Percentiles rank a stretch among this genome's conserved stretches.
Conservation (phyloP, 1,140 invertebrate genomes). For the Drosophila bipectinata region DNA sequence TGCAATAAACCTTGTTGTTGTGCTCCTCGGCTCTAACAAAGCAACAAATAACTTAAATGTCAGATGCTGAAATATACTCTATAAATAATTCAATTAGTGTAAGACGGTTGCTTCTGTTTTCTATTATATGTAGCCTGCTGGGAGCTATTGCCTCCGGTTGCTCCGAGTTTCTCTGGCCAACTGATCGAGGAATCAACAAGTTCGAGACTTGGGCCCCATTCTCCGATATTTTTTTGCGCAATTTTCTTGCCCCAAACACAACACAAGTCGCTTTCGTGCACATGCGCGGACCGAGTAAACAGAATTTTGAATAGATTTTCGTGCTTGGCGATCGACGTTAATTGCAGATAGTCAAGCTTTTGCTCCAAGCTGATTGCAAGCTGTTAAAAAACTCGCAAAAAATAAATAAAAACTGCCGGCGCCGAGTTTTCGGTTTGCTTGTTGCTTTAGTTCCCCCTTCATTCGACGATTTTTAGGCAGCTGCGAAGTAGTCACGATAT, state of each 20-base stretch:
- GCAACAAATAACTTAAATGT: conserved; percentile 33
- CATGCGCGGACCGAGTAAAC: conserved; percentile 7
- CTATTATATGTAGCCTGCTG: conserved; percentile 16
- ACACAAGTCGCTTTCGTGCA: conserved; percentile 20
- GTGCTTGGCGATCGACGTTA: conserved; percentile 43
- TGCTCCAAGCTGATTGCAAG: conserved; percentile 2
- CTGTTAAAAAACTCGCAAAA: not conserved
- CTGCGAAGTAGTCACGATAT: conserved; percentile 32
- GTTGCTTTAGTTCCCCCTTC: conserved; percentile 15
- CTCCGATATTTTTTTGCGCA: conserved; percentile 19
- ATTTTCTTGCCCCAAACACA: conserved; percentile 38
- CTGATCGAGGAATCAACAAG: conserved; percentile 35
- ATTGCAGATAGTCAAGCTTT: conserved; percentile 38
- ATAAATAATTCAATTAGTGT: conserved; percentile 44
- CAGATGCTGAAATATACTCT: conserved; percentile 31
- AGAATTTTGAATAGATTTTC: conserved; percentile 8
- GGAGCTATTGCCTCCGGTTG: conserved; percentile 29
- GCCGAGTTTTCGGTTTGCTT: conserved; percentile 9
- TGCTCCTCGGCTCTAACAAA: not conserved
- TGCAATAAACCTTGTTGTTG: not conserved
- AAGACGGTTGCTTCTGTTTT: conserved; percentile 15
- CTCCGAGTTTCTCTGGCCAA: conserved; percentile 26
- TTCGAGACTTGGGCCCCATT: conserved; percentile 3
- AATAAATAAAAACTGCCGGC: conserved; percentile 4
- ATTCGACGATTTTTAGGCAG: conserved; percentile 13